Base-by-base conservation (phyloP, 2,113 vertebrate genomes). In the Chamaetylas fuelleborni region DNA sequence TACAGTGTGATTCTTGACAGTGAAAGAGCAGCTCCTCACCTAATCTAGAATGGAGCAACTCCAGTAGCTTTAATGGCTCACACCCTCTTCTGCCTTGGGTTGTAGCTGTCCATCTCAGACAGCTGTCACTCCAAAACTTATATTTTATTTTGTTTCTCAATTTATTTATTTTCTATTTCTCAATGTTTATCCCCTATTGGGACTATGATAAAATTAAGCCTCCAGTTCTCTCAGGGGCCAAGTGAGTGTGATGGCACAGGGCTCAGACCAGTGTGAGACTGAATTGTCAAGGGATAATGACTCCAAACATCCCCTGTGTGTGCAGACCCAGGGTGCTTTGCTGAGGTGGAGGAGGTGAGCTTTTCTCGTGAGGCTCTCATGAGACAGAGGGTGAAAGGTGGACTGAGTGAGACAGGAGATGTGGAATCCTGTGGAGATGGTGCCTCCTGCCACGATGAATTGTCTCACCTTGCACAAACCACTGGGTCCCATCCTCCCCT, bases 171-270 rank as follows among this genome's bases (percentile, higher is more conserved):
- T 58, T 67, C 2, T 33, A 2, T 70, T 81, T 81, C 22, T 8
- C 19, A 7, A 1, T 26, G 18, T 3, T n/a, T 78, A 33, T 19
- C 4, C 40, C 9, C 18, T 61, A 3, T 20, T 20, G 36, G 14
- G 10, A 51, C 57, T 28, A 25, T 0, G 1, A 33, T 14, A 40
- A 78, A 67, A 56, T 25, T 36, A 67, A 33, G 12, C 15, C 82
- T 53, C 3, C 8, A 24, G 2, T 54, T 81, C 83, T 77, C 25
- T 58, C 7, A 14, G 0, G 0, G 28, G 12, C 16, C 1, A 0
- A 14, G 12, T 8, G 33, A 58, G 33, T 18, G 14, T 19, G 38
- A 12, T 6, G 29, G 6, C 12, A 28, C 0, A 0, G 24, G 33
- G 5, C 22, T 69, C 66, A 47, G 50, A 28, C 2, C 8, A 62